These are phyloP conservation scores for Boloria selene DNA, from an alignment of 2,888 invertebrate species.

Conservation along the genomic window DNA sequence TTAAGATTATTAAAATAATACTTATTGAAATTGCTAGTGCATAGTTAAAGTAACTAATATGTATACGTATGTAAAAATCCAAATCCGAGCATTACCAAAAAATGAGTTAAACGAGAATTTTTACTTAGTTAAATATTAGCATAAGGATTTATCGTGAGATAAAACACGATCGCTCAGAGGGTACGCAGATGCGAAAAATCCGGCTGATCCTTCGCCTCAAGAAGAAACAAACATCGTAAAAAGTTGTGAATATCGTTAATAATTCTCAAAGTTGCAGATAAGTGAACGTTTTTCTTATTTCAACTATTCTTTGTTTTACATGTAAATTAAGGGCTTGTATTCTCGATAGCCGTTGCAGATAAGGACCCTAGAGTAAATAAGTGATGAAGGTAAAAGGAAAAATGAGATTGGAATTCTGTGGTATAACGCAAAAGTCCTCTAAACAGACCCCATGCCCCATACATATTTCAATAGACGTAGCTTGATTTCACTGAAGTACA, in stretches of 20 bases:
- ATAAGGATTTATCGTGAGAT: constrained; percentile 37
- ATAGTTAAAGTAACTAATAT: too few relatives aligned
- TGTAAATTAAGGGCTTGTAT: constrained; percentile 47
- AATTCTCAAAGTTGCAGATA: constrained; percentile 63
- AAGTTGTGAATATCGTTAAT: constrained; percentile 67
- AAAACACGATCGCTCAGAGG: constrained; percentile 51
- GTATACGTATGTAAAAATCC: too few relatives aligned
- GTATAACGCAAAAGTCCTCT: constrained; percentile 26
- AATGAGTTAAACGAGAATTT: constrained; percentile 22
- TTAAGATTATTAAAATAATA: not conserved
- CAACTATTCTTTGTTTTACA: constrained; percentile 49
- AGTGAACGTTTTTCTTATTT: constrained; percentile 57
- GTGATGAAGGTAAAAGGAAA: constrained; percentile 44
- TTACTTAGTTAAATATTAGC: constrained; percentile 36
- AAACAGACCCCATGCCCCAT: constrained; percentile 27
- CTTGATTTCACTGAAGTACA: constrained; percentile 15
- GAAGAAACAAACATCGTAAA: constrained; percentile 67
- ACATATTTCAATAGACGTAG: constrained; percentile 24
- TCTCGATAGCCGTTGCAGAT: constrained; percentile 40
- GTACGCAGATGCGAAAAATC: constrained; percentile 67
- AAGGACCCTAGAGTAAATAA: constrained; percentile 42
- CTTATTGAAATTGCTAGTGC: too few relatives aligned
- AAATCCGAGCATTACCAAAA: constrained; percentile 12
- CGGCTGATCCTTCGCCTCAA: constrained; percentile 58
- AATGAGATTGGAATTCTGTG: constrained; percentile 37